A percentile compares a stretch with the other conserved stretches of the same genome.
Evolutionary conservation across 1,140 invertebrate genomes (phyloP).

Genomic region (Pantala flavescens): DNA sequence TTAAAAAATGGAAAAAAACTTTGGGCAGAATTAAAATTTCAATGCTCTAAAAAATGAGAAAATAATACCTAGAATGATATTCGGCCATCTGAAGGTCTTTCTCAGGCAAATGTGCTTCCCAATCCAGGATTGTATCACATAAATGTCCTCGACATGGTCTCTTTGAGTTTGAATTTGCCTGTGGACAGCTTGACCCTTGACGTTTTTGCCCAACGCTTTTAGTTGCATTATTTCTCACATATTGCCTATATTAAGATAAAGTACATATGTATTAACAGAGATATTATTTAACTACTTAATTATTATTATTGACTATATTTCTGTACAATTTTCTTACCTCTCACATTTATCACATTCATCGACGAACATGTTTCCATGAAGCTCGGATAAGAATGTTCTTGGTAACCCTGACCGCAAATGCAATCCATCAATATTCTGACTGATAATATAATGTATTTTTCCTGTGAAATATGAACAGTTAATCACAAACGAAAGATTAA

Average conservation of each 20-base stretch:
- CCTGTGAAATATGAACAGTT: slow-evolving; percentile 33
- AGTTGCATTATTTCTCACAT: slow-evolving; percentile 65
- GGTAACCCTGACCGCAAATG: slow-evolving; percentile 82
- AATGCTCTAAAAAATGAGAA: slow-evolving; percentile 19
- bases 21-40: not conserved
- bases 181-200: slow-evolving; percentile 64
- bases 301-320: not conserved
- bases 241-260: slow-evolving; percentile 52
- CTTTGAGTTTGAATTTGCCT: slow-evolving; percentile 43
- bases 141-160: slow-evolving; percentile 74
- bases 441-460: slow-evolving; percentile 78
- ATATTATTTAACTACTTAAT: slow-evolving; percentile 1
- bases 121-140: slow-evolving; percentile 92
- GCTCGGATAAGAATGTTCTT: slow-evolving; percentile 71
- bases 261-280: slow-evolving; percentile 12
- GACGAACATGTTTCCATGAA: slow-evolving; percentile 98
- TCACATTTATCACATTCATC: slow-evolving; percentile 87
- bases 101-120: slow-evolving; percentile 91
- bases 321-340: slow-evolving; percentile 46
- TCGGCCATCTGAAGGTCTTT: slow-evolving; percentile 78
- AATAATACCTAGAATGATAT: slow-evolving; percentile 70
- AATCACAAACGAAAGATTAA: not conserved
- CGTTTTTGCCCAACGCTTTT: slow-evolving; percentile 85
- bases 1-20: too few species aligned
- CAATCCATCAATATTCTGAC: slow-evolving; percentile 96